These are phyloP conservation scores for Selenia dentaria DNA, from an alignment of 2,888 invertebrate genomes.

Conservation along the genomic window DNA sequence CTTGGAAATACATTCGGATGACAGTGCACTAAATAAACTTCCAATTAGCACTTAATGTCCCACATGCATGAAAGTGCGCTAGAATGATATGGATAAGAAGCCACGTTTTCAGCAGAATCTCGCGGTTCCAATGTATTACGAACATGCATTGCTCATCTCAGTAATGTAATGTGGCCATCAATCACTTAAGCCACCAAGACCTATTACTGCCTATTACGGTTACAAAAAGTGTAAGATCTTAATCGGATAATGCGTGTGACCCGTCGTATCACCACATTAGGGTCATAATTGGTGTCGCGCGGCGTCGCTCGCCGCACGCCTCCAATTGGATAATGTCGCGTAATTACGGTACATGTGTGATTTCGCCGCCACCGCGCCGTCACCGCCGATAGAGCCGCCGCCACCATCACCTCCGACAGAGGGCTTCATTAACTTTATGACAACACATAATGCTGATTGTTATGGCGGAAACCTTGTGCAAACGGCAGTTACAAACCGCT, in stretches of 20 bases:
- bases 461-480: conserved; percentile 5
- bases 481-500: conserved; percentile 1
- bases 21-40: no score
- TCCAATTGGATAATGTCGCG: conserved; percentile 55
- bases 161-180: conserved; percentile 4
- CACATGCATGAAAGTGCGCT: no score
- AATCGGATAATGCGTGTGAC: conserved; percentile 33
- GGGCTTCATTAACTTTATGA: conserved; percentile 14
- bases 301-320: conserved; percentile 23
- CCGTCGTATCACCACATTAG: conserved; percentile 46
- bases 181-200: conserved; percentile 12
- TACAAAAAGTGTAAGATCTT: conserved; percentile 23
- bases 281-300: conserved; percentile 50
- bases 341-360: conserved; percentile 56
- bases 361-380: conserved; percentile 30
- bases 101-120: no score
- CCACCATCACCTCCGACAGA: conserved; percentile 1
- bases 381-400: conserved; percentile 1
- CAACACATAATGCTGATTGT: conserved; percentile 15
- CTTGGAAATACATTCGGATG: background rate
- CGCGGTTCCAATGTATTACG: no score
- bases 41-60: no score
- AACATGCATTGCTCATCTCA: background rate
- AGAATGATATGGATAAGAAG: no score
- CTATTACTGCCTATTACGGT: conserved; percentile 14